These are phyloP conservation scores for Cabera pusaria DNA, from an alignment of 2,888 invertebrate species.

Conservation along the genomic window DNA sequence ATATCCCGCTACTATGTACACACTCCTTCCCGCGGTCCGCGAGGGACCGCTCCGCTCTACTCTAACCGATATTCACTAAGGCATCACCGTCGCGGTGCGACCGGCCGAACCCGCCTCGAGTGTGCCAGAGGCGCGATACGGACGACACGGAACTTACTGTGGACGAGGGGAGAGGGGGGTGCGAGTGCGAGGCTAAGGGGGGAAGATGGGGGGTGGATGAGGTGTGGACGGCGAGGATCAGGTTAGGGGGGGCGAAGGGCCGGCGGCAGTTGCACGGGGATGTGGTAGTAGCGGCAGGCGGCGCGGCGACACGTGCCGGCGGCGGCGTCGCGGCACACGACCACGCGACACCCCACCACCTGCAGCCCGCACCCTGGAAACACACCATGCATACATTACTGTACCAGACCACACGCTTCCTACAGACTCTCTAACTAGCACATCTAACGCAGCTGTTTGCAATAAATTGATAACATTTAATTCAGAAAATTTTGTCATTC, in stretches of 20 bases:
- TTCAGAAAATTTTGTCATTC: too few relatives aligned
- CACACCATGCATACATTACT: conserved; percentile 22
- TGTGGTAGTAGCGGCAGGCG: conserved; percentile 98
- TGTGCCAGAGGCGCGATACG: conserved; percentile 70
- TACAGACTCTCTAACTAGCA: too few relatives aligned
- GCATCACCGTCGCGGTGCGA: conserved; percentile 60
- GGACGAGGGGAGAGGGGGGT: conserved; percentile 25
- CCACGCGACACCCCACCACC: conserved; percentile 97
- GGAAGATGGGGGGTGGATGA: conserved; percentile 21
- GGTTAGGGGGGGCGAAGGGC: conserved; percentile 84
- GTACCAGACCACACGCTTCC: too few relatives aligned
- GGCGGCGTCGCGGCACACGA: conserved; percentile 97
- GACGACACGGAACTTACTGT: conserved; percentile 38
- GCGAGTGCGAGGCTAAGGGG: background rate
- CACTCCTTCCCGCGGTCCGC: conserved; percentile 70
- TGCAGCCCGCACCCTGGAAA: conserved; percentile 95
- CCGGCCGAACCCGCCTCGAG: conserved; percentile 62
- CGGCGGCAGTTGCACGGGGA: conserved; percentile 95
- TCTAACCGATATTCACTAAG: conserved; percentile 66
- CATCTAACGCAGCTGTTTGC: too few relatives aligned
- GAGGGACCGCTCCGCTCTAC: conserved; percentile 40
- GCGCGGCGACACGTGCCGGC: conserved; percentile 96
- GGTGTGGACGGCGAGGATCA: conserved; percentile 41
- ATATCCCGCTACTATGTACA: conserved; percentile 82
- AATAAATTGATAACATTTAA: too few relatives aligned